Evolutionary conservation across 2,888 invertebrate genomes (phyloP).

Genomic region (Boloria euphrosyne): DNA sequence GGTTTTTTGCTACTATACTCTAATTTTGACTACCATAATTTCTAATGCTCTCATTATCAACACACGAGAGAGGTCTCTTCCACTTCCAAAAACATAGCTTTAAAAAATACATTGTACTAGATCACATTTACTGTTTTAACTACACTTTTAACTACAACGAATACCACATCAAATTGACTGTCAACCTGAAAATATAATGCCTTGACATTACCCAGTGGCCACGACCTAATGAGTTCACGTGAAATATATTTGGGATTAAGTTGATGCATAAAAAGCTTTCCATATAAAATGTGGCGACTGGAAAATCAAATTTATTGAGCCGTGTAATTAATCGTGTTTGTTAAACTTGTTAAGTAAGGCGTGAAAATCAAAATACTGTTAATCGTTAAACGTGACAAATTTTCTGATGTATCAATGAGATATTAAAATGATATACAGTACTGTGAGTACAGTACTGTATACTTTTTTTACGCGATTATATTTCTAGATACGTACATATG

Average conservation of each 20-base stretch:
- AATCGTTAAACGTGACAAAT: too few relatives aligned
- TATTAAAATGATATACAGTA: too few relatives aligned
- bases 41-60: too few relatives aligned
- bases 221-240: conserved; percentile 25
- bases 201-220: background rate
- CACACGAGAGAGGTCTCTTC: too few relatives aligned
- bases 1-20: too few relatives aligned
- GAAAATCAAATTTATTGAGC: conserved; percentile 23
- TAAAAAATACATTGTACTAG: too few relatives aligned
- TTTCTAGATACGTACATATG: too few relatives aligned
- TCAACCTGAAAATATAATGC: background rate
- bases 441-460: too few relatives aligned
- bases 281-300: conserved; percentile 25
- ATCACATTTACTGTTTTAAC: background rate
- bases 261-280: conserved; percentile 19
- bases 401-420: too few relatives aligned
- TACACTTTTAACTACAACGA: background rate
- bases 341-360: conserved; percentile 6
- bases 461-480: too few relatives aligned
- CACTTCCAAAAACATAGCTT: too few relatives aligned
- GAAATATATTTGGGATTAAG: conserved; percentile 27
- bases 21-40: too few relatives aligned
- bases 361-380: conserved; percentile 6
- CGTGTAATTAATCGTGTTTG: conserved; percentile 20
- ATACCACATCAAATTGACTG: background rate